phyloP scores from a whole-genome alignment of 1,140 invertebrate species.

The Wiebesia pumilae region DNA sequence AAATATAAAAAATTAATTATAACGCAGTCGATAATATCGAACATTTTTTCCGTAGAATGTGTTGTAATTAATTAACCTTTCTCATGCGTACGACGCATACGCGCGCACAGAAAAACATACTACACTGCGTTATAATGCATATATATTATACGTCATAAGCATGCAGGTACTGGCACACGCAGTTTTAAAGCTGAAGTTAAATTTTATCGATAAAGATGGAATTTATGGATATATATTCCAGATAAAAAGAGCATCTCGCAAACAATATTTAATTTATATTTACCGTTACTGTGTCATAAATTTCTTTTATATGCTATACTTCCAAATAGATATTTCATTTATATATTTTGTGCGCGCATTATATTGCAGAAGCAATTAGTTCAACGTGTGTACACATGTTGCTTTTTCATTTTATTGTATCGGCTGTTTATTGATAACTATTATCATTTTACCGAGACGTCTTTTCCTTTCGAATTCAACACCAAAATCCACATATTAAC shows the following conservation, averaged over 20 bases:
- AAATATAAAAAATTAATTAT: constrained; percentile 22
- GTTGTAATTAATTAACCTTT: constrained; percentile 41
- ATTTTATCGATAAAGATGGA: constrained; percentile 44
- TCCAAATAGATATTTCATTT: not conserved
- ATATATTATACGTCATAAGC: constrained; percentile 38
- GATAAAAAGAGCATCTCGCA: not conserved
- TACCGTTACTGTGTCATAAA: constrained; percentile 4
- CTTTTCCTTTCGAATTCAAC: not conserved
- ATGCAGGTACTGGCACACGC: constrained; percentile 19
- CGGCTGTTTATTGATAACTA: too few species aligned
- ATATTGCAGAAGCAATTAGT: not conserved
- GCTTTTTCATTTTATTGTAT: not conserved
- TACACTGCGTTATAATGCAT: constrained; percentile 33
- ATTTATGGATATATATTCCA: constrained; percentile 42
- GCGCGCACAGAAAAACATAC: not conserved
- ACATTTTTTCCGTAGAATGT: constrained; percentile 5
- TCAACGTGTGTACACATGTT: not conserved
- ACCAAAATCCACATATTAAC: not conserved
- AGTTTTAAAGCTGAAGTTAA: constrained; percentile 43
- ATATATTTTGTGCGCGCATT: not conserved
- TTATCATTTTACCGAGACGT: too few species aligned
- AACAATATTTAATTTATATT: constrained; percentile 30
- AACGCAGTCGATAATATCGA: not conserved
- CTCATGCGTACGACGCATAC: constrained; percentile 37
- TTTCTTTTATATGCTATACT: not conserved